Base-by-base conservation (phyloP, 2,888 invertebrate genomes). In the Agrochola lychnidis region DNA sequence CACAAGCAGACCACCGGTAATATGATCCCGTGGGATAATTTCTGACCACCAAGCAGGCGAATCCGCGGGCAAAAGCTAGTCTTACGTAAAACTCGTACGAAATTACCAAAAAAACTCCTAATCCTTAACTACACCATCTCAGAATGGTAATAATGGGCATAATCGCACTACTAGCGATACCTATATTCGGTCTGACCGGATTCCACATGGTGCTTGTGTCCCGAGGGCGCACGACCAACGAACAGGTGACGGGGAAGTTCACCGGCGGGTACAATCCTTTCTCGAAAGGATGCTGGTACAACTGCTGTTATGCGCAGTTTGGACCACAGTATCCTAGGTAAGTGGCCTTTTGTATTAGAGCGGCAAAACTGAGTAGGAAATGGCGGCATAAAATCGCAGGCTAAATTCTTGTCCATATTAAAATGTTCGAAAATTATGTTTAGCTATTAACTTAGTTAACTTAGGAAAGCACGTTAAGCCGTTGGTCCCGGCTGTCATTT, bases 181-280 rank as follows among this genome's bases (percentile, higher is more conserved):
- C 99, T 82, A 99, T 99, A 90, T 98, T 99, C 95, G 99, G 99
- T 88, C 97, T 99, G 92, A 99, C 99, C 81, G 99, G 99, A 82
- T 99, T 99, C 97, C 99, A 99, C 95, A 98, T 99, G 97, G 98
- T 99, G 90, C 97, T 99, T 88, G 99, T 99, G 73, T 98, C 99
- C 48, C 97, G 99, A 82, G 99, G 99, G 59, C 97, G 99, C 86
- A 99, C 99, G 76, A 99, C 99, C 86, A 99, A 99, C 96, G 99
- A 99, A 97, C 99, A 99, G 97, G 99, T 99, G 82, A 99, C 99
- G 25, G 99, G 99, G 77, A 99, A 99, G 97, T 99, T 99, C 97
- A 99, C 99, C 92, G 99, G 99, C 74, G 99, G 99, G 59, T 99
- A 99, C 95, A 99, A 99, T 97, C 99, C 99, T 73, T 99, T 99